Base-by-base conservation (phyloP, 2,797 vertebrate species). In the Syndactyla subalaris region DNA sequence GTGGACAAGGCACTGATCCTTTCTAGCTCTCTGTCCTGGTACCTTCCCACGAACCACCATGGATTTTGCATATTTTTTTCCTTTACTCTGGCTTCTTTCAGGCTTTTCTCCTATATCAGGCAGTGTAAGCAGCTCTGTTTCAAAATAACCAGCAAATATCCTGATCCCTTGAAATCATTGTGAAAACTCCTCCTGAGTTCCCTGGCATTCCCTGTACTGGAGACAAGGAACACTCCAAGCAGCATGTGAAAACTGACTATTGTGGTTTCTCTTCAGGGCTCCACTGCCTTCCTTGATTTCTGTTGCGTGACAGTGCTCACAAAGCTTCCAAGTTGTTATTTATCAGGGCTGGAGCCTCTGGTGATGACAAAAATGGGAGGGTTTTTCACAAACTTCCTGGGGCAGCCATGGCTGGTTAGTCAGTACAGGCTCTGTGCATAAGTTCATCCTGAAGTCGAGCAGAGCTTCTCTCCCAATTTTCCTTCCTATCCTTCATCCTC, bases 381-480 rank as follows among this genome's bases (percentile, higher is more conserved):
- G 51, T 73, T 95, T 75, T 9, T 55, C 68, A 15, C 41, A 39
- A 57, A 20, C n/a, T n/a, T 93, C 51, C n/a, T 51, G 0, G 0
- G 43, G 78, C 52, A 71, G 70, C 46, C 43, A 24, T 1, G 5
- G 49, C 71, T 82, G 51, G 51, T 66, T 66, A 54, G 80, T 75
- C 55, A 54, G 88, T 55, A 68, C 66, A 29, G 63, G 48, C n/a
- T 88, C 61, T 71, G 34, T 16, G 54, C 65, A n/a, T 48, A 30
- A 87, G 52, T 87, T 38, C 38, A 82, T 88, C 74, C 54, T 63
- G 43, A 65, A 94, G 51, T n/a, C 3, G 5, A 61, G 61, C 48
- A 73, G 79, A 83, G 32, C 27, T 94, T 95, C 80, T 82, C 58
- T 89, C 78, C 80, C 74, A 70, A 79, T 94, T 95, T 94, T 48